Conservation (phyloP, 2,113 vertebrate genomes). For the Plestiodon gilberti region DNA sequence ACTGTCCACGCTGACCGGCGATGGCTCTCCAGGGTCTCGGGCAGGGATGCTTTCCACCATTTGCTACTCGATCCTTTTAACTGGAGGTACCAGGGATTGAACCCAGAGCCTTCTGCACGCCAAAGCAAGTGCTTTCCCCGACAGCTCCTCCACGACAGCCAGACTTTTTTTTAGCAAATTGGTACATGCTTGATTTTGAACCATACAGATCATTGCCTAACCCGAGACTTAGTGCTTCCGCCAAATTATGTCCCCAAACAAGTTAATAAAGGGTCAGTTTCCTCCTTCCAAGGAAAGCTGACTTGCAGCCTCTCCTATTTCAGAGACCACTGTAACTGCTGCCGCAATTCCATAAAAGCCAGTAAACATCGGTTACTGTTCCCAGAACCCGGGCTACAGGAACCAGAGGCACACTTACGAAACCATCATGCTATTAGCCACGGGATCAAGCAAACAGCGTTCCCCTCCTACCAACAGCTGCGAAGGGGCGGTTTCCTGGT, state of each 20-base stretch:
- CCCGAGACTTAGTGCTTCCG: background rate
- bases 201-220: background rate
- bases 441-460: background rate
- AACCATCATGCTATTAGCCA: background rate
- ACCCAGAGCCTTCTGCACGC: too few relatives aligned
- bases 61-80: too few relatives aligned
- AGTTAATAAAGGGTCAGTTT: background rate
- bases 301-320: background rate
- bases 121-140: background rate
- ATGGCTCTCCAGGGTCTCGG: too few relatives aligned
- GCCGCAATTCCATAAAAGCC: background rate
- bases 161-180: background rate
- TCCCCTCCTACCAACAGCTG: background rate
- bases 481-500: constrained; percentile 8
- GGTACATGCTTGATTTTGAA: background rate
- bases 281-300: background rate
- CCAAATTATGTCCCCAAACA: background rate
- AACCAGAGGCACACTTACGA: too few relatives aligned
- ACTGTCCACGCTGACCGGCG: too few relatives aligned
- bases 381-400: background rate
- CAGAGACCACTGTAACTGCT: background rate
- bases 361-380: background rate
- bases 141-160: too few relatives aligned
- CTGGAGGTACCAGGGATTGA: too few relatives aligned
- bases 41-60: too few relatives aligned